A percentile compares a stretch with the other conserved stretches of the same genome.
These are phyloP conservation scores for Chaetodon trifasciatus DNA, from an alignment of 2,797 vertebrate genomes.

Conservation along the genomic window DNA sequence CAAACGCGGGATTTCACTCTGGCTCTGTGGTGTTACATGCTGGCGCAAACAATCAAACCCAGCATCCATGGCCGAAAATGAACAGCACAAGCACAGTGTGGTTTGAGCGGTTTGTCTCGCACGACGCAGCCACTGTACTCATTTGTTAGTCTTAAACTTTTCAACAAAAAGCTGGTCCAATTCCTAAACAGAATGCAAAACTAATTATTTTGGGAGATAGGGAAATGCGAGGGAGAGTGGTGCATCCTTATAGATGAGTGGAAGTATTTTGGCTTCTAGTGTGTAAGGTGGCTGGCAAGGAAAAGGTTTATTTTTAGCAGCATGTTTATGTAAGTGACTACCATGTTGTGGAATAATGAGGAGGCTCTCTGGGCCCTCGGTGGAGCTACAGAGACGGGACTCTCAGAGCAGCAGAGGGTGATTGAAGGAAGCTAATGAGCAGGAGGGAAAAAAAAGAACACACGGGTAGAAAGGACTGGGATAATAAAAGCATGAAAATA, in stretches of 20 bases:
- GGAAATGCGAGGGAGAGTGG: slow-evolving; percentile 29
- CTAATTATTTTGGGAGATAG: slow-evolving; percentile 67
- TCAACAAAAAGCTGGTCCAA: slow-evolving; percentile 32
- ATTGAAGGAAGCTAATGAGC: slow-evolving; percentile 83
- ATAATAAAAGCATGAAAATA: slow-evolving; percentile 73
- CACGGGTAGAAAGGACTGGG: slow-evolving; percentile 47
- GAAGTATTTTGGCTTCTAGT: slow-evolving; percentile 66
- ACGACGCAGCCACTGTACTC: slow-evolving; percentile 19
- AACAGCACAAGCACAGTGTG: slow-evolving; percentile 21
- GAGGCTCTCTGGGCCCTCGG: slow-evolving; percentile 75
- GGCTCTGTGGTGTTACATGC: slow-evolving; percentile 7
- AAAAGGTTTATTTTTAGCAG: slow-evolving; percentile 83
- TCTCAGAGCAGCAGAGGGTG: slow-evolving; percentile 75
- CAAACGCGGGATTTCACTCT: slow-evolving; percentile 42
- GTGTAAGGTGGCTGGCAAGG: slow-evolving; percentile 73
- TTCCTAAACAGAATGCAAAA: slow-evolving; percentile 60
- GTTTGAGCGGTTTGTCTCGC: slow-evolving; percentile 37
- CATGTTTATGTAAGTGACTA: slow-evolving; percentile 85
- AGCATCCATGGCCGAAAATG: slow-evolving; percentile 22
- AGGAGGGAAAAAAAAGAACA: slow-evolving; percentile 59
- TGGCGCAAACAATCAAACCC: slow-evolving; percentile 40
- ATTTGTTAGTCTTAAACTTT: slow-evolving; percentile 57
- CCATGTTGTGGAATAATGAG: slow-evolving; percentile 86
- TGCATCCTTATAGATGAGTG: slow-evolving; percentile 60
- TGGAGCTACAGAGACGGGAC: slow-evolving; percentile 75